Base-by-base conservation (phyloP, 2,113 vertebrate species). In the Desmodus rotundus region DNA sequence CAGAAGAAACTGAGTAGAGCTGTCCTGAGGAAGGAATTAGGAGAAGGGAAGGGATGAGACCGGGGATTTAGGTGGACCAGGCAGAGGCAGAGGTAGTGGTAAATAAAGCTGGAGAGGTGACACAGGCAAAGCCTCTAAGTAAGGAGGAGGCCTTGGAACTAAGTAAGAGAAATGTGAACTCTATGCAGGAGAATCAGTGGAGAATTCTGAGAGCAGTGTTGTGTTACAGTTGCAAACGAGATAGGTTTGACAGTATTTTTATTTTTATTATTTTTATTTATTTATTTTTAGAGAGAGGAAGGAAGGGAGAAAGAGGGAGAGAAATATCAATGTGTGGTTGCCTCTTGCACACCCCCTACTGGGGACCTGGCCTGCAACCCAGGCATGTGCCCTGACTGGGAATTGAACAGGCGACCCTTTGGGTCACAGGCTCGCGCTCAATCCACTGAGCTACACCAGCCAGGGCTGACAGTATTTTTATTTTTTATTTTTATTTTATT, bases 11-110 rank as follows among this genome's bases (percentile, higher is more conserved):
- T 41, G 61, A 65, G 65, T 41, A 5, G 80, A 67, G 36, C 72
- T 73, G 84, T 65, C 81, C 41, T 17, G 58, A 80, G 87, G 93
- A 72, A 93, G 65, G 84, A 93, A 87, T 54, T 77, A 89, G 68
- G 68, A 72, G 38, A 83, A 63, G 78, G 26, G 38, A 74, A 47
- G 31, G 54, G 83, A 68, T 50, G 41, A 94, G 76, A 47, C 33
- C 38, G 45, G 74, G 70, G 63, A 45, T 61, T 91, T 83, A 87
- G 38, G 54, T 22, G 33, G 70, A 26, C 16, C 14, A n/a, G 24
- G 80, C 20, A 19, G 45, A 82, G 52, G 70, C 10, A 28, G 33
- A 68, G 84, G 47, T 33, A 15, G 14, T 28, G 52, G 22, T 26
- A 47, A 65, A 61, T 45, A 14, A 28, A 56, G n/a, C 6, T 56